Evolutionary conservation across 1,140 invertebrate genomes (phyloP), one percentile per base, ranked within the genome.

Genomic region (Coptotermes formosanus): DNA sequence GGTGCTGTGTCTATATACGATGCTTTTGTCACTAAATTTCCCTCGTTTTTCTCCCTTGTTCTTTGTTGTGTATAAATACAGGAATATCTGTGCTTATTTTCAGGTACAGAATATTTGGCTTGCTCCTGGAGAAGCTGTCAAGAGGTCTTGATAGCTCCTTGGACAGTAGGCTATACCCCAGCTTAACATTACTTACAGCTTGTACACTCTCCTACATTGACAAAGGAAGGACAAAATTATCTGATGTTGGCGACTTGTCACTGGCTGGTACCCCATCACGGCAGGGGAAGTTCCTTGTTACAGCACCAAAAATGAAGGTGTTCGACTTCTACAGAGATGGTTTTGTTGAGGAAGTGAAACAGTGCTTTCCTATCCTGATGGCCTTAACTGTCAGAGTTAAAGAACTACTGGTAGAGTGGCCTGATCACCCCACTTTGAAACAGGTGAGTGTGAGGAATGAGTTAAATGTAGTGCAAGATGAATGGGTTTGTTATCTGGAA

Each of bases 291-390:
- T 30, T 52, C 19, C n/a, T 21, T 43, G 48, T 45, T 2, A 25
- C 44, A 86, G 23, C 32, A 30, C 48, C 19, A 25, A 52, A n/a
- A 38, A 45, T 89, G 87, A 89, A 90, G 88, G 92, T 91, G 87
- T 92, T 94, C 87, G 95, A 99, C 91, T 97, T 99, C 89, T 99
- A 99, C 90, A 94, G 94, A 88, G 96, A 98, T 88, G 90, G 95
- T 2, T 96, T 98, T 91, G 92, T 97, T 0, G 90, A 93, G 0
- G 96, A 98, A 91, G 94, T 69, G 32, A 92, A 94, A 75, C 92
- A 94, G 59, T 97, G 97, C 89, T 90, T 94, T 12, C 92, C 94
- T 9, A 90, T 97, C 3, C 90, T 99, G 59, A 90, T 94, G 23
- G 90, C 90, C 82, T 92, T 98, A 30, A 92, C 93, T 85, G 89